A percentile compares a stretch with the other conserved stretches of the same genome.
Evolutionary conservation across 2,888 invertebrate species (phyloP).

Genomic region (Pemphredon lugubris): DNA sequence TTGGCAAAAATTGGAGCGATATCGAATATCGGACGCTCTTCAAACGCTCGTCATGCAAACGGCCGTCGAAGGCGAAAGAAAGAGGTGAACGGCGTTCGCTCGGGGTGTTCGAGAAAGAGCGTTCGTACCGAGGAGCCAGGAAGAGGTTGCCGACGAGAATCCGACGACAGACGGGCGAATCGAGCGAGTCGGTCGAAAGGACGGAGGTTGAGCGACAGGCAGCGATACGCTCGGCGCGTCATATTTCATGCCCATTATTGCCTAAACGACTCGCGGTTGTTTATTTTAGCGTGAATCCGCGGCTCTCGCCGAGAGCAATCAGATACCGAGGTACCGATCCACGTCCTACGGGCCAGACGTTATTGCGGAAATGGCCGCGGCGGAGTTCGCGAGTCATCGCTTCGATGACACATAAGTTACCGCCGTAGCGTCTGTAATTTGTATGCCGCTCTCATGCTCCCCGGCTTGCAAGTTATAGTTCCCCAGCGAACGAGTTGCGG

Average conservation of each 20-base stretch:
- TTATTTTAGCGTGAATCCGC: background rate
- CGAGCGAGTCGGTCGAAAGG: background rate
- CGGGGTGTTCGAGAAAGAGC: too few relatives aligned
- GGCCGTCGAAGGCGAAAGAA: background rate
- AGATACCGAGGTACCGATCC: background rate
- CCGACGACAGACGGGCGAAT: too few relatives aligned
- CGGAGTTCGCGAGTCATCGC: slow-evolving; percentile 35
- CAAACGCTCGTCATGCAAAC: background rate
- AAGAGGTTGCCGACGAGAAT: too few relatives aligned
- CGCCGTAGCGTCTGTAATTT: slow-evolving; percentile 40
- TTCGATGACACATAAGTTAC: slow-evolving; percentile 41
- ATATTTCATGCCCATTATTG: slow-evolving; percentile 3
- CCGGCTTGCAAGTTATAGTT: background rate
- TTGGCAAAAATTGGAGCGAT: slow-evolving; percentile 23
- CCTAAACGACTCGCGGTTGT: slow-evolving; percentile 2
- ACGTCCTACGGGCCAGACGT: slow-evolving; percentile 5
- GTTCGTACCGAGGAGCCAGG: too few relatives aligned
- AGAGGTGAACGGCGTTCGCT: too few relatives aligned
- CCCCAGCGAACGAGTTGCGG: slow-evolving; percentile 19
- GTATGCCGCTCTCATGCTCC: slow-evolving; percentile 5
- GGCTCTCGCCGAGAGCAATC: background rate
- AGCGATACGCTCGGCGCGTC: background rate
- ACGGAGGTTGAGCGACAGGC: slow-evolving; percentile 2
- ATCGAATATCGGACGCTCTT: slow-evolving; percentile 8
- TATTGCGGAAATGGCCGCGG: slow-evolving; percentile 23